These are phyloP conservation scores for Pentalonia nigronervosa DNA, from an alignment of 1,140 invertebrate genomes.

Conservation along the genomic window DNA sequence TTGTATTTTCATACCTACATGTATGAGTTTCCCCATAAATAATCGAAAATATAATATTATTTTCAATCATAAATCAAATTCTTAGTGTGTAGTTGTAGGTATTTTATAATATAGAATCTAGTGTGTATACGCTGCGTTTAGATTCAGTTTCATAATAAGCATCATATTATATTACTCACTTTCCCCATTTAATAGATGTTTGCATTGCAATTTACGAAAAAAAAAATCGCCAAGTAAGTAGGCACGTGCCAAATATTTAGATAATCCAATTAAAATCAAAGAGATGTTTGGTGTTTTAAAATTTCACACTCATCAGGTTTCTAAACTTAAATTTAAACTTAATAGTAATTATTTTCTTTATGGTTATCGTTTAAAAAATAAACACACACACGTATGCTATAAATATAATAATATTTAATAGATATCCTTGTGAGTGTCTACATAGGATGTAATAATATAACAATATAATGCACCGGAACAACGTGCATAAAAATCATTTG, in stretches of 20 bases:
- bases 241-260: background rate
- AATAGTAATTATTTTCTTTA: background rate
- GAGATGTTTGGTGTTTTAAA: background rate
- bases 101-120: background rate
- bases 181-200: background rate
- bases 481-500: background rate
- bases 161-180: background rate
- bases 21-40: background rate
- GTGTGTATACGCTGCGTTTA: background rate
- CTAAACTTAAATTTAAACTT: conserved; percentile 4
- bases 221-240: background rate
- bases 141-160: background rate
- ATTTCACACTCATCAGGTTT: background rate
- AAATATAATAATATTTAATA: conserved; percentile 4
- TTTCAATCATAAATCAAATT: background rate
- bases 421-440: background rate
- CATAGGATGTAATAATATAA: background rate
- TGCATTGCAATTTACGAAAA: background rate
- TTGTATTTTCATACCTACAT: background rate
- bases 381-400: background rate
- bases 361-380: background rate
- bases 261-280: background rate
- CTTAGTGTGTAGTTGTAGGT: background rate
- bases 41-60: background rate
- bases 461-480: background rate